phyloP scores from a whole-genome alignment of 2,888 invertebrate genomes.

The Drosophila incognita region DNA sequence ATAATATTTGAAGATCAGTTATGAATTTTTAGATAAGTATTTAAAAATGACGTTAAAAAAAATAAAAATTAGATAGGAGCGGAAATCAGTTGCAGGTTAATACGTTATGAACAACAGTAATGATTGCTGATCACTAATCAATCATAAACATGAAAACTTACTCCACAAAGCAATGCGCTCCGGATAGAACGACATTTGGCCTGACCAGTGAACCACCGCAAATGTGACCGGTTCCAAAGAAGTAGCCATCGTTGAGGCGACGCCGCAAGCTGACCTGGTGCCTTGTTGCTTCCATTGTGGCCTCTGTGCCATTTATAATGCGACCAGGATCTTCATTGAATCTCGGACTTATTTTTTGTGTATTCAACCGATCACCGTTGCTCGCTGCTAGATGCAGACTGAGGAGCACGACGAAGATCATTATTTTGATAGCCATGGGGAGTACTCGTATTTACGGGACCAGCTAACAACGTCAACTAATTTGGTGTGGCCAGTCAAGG shows the following conservation, averaged over 20 bases:
- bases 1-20: not conserved
- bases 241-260: conserved; percentile 70
- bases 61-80: not conserved
- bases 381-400: not conserved
- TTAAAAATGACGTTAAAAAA: not conserved
- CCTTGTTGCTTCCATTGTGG: conserved; percentile 64
- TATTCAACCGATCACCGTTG: conserved; percentile 11
- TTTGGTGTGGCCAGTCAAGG: conserved; percentile 13
- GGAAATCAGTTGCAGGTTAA: not conserved
- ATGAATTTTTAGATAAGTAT: not conserved
- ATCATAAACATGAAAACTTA: conserved; percentile 12
- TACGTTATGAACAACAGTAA: not conserved
- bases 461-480: conserved; percentile 60
- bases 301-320: conserved; percentile 77
- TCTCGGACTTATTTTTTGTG: conserved; percentile 40
- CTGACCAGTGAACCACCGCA: conserved; percentile 82
- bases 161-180: conserved; percentile 82
- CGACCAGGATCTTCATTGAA: conserved; percentile 65
- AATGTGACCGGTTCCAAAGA: conserved; percentile 82
- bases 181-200: conserved; percentile 73
- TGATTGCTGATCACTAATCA: not conserved
- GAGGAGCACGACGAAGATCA: conserved; percentile 25
- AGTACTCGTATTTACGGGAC: conserved; percentile 27
- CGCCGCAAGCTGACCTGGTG: conserved; percentile 81
- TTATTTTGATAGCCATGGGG: conserved; percentile 26